These are phyloP conservation scores for Phaedon cochleariae DNA, from an alignment of 2,888 invertebrate genomes.

Conservation along the genomic window DNA sequence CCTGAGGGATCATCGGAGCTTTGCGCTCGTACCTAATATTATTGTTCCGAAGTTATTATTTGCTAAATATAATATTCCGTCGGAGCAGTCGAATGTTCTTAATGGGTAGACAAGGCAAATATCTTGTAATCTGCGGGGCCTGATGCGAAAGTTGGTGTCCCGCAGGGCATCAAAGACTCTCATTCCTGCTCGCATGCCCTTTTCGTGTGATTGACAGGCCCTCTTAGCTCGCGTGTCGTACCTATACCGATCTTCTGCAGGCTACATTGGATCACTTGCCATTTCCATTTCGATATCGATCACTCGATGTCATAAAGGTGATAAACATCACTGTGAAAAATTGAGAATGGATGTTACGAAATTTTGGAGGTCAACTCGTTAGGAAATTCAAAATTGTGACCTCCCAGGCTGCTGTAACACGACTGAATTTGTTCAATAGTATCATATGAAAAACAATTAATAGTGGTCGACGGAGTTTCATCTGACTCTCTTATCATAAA, in stretches of 20 bases:
- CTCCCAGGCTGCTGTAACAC: no score
- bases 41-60: slow-evolving; percentile 44
- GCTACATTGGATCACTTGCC: slow-evolving; percentile 26
- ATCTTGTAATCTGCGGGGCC: slow-evolving; percentile 57
- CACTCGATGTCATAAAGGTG: no score
- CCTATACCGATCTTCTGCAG: slow-evolving; percentile 37
- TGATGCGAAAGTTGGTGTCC: slow-evolving; percentile 53
- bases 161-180: slow-evolving; percentile 49
- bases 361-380: no score
- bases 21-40: slow-evolving; percentile 38
- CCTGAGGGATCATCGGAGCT: slow-evolving; percentile 21
- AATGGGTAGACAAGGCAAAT: slow-evolving; percentile 49
- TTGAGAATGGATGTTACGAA: no score
- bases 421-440: no score
- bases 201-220: slow-evolving; percentile 41
- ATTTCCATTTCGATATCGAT: slow-evolving; percentile 5
- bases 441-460: no score
- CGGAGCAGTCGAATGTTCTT: slow-evolving; percentile 40
- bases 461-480: no score
- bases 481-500: no score
- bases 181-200: slow-evolving; percentile 10
- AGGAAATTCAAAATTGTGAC: no score
- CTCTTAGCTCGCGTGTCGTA: slow-evolving; percentile 23
- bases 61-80: slow-evolving; percentile 42
- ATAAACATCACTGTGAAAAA: no score